Evolutionary conservation across 2,888 invertebrate species (phyloP), one percentile per base, ranked within the genome.

Genomic region (Limnephilus rhombicus): DNA sequence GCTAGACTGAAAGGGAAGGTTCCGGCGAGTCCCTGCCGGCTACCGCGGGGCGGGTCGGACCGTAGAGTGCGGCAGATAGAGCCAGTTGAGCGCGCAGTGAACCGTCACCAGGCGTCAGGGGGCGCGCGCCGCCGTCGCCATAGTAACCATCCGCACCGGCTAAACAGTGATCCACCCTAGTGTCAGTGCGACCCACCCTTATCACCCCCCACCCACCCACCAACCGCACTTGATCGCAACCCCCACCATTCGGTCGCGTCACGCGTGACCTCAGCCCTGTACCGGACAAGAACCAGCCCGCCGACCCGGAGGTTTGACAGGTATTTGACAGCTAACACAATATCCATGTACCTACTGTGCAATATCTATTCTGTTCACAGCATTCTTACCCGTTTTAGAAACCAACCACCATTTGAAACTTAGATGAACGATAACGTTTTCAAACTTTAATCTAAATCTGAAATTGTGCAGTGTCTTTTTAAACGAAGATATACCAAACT

Each of bases 51-150:
- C 93, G 91, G 91, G 41, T 92, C 91, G 90, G 94, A 94, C 95
- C 94, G 94, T 95, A 95, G 94, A 95, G 94, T 94, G 94, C 93
- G 92, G 45, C 93, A 92, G 93, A 94, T 94, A 96, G 96, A 95
- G 96, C 94, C 94, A 95, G 95, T 95, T 95, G 95, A 92, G 94
- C 94, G 90, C 94, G 92, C 93, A 94, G 92, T 91, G 92, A 91
- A 93, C 93, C 92, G 94, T 94, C 92, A 94, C 91, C 94, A 94
- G 85, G 94, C 94, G 93, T 94, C 94, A 89, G 94, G 93, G 91
- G 94, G 92, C 92, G 93, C 93, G 92, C 90, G 93, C 93, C 92
- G 92, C 89, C 92, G 91, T 93, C 90, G 90, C 93, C 92, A 90
- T 92, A 93, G 68, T 93, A 92, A 31, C 94, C 94, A 89, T 87